These are phyloP conservation scores for Tapera naevia DNA, from an alignment of 2,797 vertebrate species.

Conservation along the genomic window DNA sequence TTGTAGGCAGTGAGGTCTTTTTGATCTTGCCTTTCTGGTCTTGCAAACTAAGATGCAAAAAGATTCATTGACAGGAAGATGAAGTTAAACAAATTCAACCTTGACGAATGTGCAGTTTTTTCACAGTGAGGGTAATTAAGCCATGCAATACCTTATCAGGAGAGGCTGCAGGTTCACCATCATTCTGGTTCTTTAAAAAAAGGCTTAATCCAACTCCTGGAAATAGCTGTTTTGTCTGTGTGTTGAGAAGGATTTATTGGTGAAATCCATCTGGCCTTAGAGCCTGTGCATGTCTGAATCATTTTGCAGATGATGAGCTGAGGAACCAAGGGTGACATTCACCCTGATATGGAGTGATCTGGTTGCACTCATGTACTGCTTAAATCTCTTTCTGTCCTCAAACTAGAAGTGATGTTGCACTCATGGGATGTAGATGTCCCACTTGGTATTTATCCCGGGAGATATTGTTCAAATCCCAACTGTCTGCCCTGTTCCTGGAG, in stretches of 20 bases:
- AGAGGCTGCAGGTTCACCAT: neutral
- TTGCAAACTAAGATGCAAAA: neutral
- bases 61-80: neutral
- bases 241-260: neutral
- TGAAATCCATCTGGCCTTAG: neutral
- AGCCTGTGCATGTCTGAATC: neutral
- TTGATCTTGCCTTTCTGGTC: neutral
- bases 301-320: neutral
- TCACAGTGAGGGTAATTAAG: conserved; percentile 1
- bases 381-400: neutral
- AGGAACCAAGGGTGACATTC: neutral
- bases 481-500: neutral
- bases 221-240: neutral
- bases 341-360: neutral
- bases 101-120: neutral
- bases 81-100: neutral
- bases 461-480: neutral
- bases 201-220: neutral
- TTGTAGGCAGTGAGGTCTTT: neutral
- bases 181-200: conserved; percentile 5
- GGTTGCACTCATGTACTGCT: neutral
- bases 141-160: neutral
- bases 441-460: neutral
- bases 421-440: neutral
- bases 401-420: neutral